Evolutionary conservation across 92 coral and sea anemone species (phyloP).

Genomic region (Micromussa lordhowensis): DNA sequence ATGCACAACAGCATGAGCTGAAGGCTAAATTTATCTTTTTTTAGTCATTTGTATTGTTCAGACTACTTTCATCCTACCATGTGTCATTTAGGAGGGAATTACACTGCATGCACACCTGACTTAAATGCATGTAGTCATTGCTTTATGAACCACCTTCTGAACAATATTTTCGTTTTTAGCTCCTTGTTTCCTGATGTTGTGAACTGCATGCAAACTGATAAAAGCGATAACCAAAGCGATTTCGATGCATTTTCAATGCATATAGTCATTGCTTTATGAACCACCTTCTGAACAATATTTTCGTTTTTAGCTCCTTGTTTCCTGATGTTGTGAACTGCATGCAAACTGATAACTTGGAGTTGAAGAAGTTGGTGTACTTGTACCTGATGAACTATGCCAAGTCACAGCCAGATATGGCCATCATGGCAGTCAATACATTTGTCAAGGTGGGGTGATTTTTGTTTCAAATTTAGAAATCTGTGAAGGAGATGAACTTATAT

Average conservation of each 20-base stretch:
- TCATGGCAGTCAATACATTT: constrained; percentile 99
- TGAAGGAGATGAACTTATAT: background rate
- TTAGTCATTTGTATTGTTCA: too few relatives aligned
- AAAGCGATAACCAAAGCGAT: too few relatives aligned
- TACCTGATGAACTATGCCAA: constrained; percentile 99
- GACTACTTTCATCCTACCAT: too few relatives aligned
- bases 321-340: constrained; percentile 99
- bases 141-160: too few relatives aligned
- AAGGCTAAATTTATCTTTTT: too few relatives aligned
- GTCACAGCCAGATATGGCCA: constrained; percentile 99
- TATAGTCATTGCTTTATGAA: too few relatives aligned
- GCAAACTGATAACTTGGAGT: constrained; percentile 98
- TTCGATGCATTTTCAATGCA: too few relatives aligned
- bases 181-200: constrained; percentile 95
- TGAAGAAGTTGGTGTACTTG: constrained; percentile 94
- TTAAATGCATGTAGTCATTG: too few relatives aligned
- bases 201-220: constrained; percentile 99
- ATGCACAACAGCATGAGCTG: too few relatives aligned
- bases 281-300: background rate
- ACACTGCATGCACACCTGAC: too few relatives aligned
- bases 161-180: background rate
- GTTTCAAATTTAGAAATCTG: background rate
- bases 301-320: constrained; percentile 44
- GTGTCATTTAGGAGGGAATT: too few relatives aligned
- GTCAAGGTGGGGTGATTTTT: constrained; percentile 75